Evolutionary conservation across 2,888 invertebrate genomes (phyloP), one percentile per base, ranked within the genome.

Genomic region (Eucriotettix oculatus): DNA sequence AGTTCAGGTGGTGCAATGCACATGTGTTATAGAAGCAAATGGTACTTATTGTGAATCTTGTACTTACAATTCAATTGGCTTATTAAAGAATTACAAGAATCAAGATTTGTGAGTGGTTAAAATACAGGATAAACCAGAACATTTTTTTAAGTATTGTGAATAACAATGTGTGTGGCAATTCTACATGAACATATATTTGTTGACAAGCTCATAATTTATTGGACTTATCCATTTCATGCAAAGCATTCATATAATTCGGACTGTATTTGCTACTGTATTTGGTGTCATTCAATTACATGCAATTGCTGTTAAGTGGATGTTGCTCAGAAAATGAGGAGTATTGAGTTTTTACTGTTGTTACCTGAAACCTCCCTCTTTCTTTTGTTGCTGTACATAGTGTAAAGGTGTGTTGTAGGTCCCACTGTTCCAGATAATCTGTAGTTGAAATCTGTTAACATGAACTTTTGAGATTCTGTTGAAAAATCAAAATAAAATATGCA

Each of bases 251-350:
- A 61, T 29, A 61, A 60, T 52, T 62, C 55, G 62, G 57, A 60
- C 58, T 65, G 64, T 65, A 64, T 56, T 65, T 63, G 62, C 63
- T 64, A 64, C 64, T 64, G 65, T 65, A 65, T 60, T 65, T 62
- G 65, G 62, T 65, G 65, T 64, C 64, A 61, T 63, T 61, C 60
- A 52, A 64, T 63, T 62, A 62, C 61, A 65, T 61, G 60, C 52
- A 60, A 58, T 63, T 62, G 58, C 63, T 64, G 63, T 65, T 65
- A 63, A 63, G 63, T 65, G 65, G 61, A 62, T 65, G 63, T 65
- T 65, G 62, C 61, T 64, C 63, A 59, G 63, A 61, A 62, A 60
- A 60, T 59, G 57, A 63, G 59, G 60, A 63, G 16, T 61, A 58
- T 63, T 64, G 60, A 63, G 63, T 63, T 64, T 62, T 64, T 63